Evolutionary conservation across 2,797 vertebrate genomes (phyloP).

Genomic region (Myotis daubentonii): DNA sequence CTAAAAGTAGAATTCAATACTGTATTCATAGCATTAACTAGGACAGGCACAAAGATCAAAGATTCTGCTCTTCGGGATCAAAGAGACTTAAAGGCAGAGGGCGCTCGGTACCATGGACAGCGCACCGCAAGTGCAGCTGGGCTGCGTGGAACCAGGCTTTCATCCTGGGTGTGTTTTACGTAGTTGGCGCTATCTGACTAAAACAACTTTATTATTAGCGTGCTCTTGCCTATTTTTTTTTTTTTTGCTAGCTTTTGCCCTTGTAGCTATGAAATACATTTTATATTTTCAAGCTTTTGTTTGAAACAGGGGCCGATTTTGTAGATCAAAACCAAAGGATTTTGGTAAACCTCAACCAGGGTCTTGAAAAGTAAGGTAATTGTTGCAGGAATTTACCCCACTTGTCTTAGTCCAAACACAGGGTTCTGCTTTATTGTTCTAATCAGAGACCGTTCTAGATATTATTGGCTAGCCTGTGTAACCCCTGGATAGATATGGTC

Average conservation of each 20-base stretch:
- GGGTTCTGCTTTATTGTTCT: neutral
- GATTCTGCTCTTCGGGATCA: neutral
- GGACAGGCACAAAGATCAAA: neutral
- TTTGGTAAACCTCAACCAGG: neutral
- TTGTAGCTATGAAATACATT: neutral
- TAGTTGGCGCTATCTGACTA: neutral
- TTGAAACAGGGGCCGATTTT: neutral
- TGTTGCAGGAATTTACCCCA: neutral
- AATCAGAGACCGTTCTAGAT: neutral
- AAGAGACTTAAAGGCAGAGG: neutral
- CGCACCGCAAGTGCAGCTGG: neutral
- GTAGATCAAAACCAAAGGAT: conserved; percentile 4
- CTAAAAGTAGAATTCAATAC: neutral
- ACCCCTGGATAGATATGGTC: neutral
- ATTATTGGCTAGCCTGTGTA: neutral
- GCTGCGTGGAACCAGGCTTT: neutral
- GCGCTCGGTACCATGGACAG: conserved; percentile 45
- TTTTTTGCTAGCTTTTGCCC: neutral
- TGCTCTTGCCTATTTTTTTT: neutral
- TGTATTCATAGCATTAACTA: neutral
- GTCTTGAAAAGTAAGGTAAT: neutral
- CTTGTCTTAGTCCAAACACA: neutral
- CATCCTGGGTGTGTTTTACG: neutral
- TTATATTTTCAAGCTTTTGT: conserved; percentile 21
- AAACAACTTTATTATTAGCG: neutral